These are phyloP conservation scores for Phoenicopterus ruber DNA, from an alignment of 2,113 vertebrate genomes.

Conservation along the genomic window DNA sequence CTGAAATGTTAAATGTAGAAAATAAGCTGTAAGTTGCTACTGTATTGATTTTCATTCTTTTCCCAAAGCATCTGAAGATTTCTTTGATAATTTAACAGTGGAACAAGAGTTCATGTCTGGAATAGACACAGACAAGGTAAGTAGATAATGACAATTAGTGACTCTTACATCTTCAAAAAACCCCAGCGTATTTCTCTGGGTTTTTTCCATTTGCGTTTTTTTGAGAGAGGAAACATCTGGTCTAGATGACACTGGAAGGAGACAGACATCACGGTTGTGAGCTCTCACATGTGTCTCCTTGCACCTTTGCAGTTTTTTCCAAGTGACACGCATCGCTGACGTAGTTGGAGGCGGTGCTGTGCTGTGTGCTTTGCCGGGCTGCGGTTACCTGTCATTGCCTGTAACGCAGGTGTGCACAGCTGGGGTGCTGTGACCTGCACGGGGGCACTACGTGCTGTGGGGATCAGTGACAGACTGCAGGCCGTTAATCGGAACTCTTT, in stretches of 20 bases:
- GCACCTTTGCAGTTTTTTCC: background rate
- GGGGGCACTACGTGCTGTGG: background rate
- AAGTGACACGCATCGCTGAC: background rate
- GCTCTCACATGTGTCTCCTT: background rate
- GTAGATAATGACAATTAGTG: background rate
- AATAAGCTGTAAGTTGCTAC: background rate
- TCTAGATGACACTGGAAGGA: background rate
- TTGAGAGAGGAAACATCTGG: background rate
- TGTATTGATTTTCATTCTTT: slow-evolving; percentile 18
- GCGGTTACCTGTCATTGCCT: background rate
- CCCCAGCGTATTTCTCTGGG: rapidly evolving
- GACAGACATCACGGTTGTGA: background rate
- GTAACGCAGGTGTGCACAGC: too few relatives aligned
- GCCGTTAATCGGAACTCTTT: background rate
- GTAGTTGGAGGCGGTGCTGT: background rate
- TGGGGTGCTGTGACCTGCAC: background rate
- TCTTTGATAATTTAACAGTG: slow-evolving; percentile 97
- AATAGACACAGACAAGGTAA: slow-evolving; percentile 97
- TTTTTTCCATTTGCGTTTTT: background rate
- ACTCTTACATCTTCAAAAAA: background rate
- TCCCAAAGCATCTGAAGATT: slow-evolving; percentile 92
- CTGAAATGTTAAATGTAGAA: background rate
- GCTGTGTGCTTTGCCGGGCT: background rate
- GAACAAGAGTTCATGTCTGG: slow-evolving; percentile 99
- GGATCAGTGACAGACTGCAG: background rate